Evolutionary conservation across 2,797 vertebrate genomes (phyloP), one percentile per base, ranked within the genome.

Genomic region (Heliangelus exortis): DNA sequence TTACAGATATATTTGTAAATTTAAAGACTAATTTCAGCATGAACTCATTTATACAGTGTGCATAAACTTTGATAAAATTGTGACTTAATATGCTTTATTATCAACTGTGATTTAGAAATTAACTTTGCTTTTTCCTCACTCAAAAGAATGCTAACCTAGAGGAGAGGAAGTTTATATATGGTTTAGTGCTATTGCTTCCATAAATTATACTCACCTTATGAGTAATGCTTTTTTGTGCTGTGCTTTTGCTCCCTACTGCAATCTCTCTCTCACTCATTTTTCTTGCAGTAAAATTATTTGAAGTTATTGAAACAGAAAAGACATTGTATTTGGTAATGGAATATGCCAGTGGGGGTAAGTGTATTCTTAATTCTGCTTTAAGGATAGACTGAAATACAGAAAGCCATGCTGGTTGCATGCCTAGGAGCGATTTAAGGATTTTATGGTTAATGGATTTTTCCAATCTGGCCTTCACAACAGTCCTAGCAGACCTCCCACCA

Each of bases 271-370:
- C 22, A 58, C 96, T 97, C 88, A 45, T 97, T 95, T 97, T 92
- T 97, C 90, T 97, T 97, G 45, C 97, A 98, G 98, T 98, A 95
- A 98, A 99, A 97, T 97, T 99, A 94, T 99, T 98, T 97, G 98
- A 99, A 98, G 98, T 99, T 90, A 98, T 99, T 84, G 98, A 99
- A 97, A 98, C 98, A 74, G 98, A 99, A 97, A 99, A 99, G 96
- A 98, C 98, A 7, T 96, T 99, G 58, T 98, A 98, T 95, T 98
- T 99, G 97, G 97, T 98, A 96, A 99, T 99, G 98, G 98, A 99
- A 90, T 99, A 98, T 87, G 98, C 98, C 63, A 99, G 98, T 39
- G 98, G 98, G 88, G 98, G 98, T 99, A 97, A 98, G 98, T 97
- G 61, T 57, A 85, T 82, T 80, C 87, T 93, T 84, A 66, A 76